Base-by-base conservation (phyloP, 1,140 invertebrate genomes). In the Rhyacophila brunnea region DNA sequence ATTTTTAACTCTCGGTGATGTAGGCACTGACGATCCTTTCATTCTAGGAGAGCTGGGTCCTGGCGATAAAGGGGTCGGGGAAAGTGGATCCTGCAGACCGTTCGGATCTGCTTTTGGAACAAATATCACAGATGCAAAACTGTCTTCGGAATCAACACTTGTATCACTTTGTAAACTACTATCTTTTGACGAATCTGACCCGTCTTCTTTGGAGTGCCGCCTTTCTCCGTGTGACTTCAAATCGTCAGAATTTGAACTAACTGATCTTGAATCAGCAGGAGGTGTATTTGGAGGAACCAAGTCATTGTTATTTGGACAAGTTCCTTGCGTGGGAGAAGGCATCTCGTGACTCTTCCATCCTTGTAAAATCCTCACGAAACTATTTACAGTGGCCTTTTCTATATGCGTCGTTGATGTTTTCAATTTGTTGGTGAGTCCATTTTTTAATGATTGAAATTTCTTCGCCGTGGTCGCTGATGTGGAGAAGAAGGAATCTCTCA, bases 91-190 rank as follows among this genome's bases (percentile, higher is more conserved):
- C 23, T 71, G 73, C 36, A 65, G 66, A 13, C 79, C 74, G 6
- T 78, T 80, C 42, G 80, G 78, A 38, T 83, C 71, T 23, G 80
- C 77, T 72, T 82, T 79, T 38, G 91, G 91, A 63, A 93, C 87
- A 68, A 88, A 93, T 67, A 95, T 95, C 6, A 95, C 92, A 44
- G 91, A 93, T 28, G 91, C 91, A 70, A 93, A 92, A 74, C 90
- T 93, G 66, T 95, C 92, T 74, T 95, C 92, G 1, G 91, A 93
- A 72, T 95, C 92, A 1, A 95, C 88, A 74, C 92, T 94, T 0
- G 93, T 95, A 67, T 95, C 92, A 72, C 91, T 94, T 71, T 95
- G 92, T 43, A 95, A 79, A 71, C 92, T 94, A 68, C 90, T 92
- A 68, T 95, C 91, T 75, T 95, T 95, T 1, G 91, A 92, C 0